A percentile compares a stretch with the other conserved stretches of the same genome.
Evolutionary conservation across 2,888 invertebrate species (phyloP).

Genomic region (Epirrhoe alternata): DNA sequence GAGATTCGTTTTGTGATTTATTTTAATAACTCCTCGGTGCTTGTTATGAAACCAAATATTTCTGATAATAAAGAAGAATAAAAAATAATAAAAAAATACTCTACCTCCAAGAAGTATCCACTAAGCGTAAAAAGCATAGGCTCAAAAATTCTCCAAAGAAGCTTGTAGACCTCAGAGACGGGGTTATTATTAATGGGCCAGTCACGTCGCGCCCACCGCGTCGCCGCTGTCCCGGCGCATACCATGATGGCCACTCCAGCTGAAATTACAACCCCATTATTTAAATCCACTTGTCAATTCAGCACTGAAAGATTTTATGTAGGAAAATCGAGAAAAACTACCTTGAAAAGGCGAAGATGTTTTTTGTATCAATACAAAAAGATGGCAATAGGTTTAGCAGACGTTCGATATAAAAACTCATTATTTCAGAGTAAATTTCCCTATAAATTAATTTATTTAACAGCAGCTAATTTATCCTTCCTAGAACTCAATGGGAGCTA

Average conservation of each 20-base stretch:
- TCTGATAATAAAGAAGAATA: neutral
- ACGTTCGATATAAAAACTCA: no score
- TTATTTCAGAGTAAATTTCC: no score
- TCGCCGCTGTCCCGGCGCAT: conserved; percentile 75
- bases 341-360: no score
- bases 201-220: conserved; percentile 73
- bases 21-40: neutral
- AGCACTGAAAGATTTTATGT: no score
- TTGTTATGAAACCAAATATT: neutral
- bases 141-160: conserved; percentile 75
- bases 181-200: conserved; percentile 76
- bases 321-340: no score
- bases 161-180: conserved; percentile 72
- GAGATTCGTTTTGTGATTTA: no score
- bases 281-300: no score
- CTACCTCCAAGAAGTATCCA: conserved; percentile 76
- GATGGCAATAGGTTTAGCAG: no score
- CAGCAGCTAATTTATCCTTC: no score
- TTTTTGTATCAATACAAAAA: no score
- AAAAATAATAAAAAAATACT: conserved; percentile 19
- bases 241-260: conserved; percentile 82
- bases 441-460: no score
- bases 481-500: no score
- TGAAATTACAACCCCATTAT: conserved; percentile 45
- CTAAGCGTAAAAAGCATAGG: conserved; percentile 79